phyloP scores from a whole-genome alignment of 2,888 invertebrate genomes.

The Lasioglossum lativentre region DNA sequence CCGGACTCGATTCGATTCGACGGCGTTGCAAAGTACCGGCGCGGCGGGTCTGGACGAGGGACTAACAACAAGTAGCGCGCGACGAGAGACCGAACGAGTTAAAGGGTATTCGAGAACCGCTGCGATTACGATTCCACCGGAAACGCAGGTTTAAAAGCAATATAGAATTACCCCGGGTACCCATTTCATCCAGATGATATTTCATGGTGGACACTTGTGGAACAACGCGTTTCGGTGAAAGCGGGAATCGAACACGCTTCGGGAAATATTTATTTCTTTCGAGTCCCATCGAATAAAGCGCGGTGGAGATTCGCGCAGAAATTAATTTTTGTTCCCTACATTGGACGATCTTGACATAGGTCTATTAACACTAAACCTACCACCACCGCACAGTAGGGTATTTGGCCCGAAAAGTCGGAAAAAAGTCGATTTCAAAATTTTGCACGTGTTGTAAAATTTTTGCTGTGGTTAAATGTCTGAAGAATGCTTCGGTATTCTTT shows the following conservation, averaged over 20 bases:
- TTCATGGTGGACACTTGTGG: not conserved
- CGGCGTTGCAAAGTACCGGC: not conserved
- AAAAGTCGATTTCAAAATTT: too few relatives aligned
- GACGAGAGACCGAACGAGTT: constrained; percentile 54
- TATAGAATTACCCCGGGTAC: constrained; percentile 53
- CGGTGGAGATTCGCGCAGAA: too few relatives aligned
- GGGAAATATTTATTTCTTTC: not conserved
- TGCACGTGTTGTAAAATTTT: too few relatives aligned
- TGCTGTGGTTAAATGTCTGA: too few relatives aligned
- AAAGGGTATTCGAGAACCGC: constrained; percentile 46
- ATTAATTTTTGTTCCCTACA: too few relatives aligned
- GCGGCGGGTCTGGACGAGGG: not conserved
- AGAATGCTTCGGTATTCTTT: too few relatives aligned
- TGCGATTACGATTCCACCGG: constrained; percentile 64
- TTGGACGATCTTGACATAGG: too few relatives aligned
- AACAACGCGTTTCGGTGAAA: constrained; percentile 8
- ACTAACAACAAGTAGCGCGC: constrained; percentile 60
- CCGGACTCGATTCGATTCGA: not conserved
- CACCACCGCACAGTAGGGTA: too few relatives aligned
- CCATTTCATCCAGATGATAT: constrained; percentile 38
- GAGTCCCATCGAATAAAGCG: not conserved
- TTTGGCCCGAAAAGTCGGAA: too few relatives aligned
- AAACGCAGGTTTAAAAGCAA: constrained; percentile 57
- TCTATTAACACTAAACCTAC: too few relatives aligned
- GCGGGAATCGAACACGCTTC: not conserved